phyloP scores from a whole-genome alignment of 2,797 vertebrate genomes.

The Coregonus ussuriensis region DNA sequence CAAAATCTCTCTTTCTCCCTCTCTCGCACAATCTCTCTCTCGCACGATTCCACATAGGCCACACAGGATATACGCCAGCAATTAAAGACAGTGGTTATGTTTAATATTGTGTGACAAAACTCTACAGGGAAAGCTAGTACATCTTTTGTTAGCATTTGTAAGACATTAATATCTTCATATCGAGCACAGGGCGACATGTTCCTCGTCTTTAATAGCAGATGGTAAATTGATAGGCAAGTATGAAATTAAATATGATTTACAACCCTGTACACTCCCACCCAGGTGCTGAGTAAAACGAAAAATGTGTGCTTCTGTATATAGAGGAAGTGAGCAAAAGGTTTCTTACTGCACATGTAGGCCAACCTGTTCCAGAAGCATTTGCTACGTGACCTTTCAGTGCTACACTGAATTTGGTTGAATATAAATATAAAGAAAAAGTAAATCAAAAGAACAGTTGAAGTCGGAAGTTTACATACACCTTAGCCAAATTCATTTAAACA shows the following conservation, averaged over 20 bases:
- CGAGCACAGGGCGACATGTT: constrained; percentile 54
- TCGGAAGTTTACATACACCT: too few species aligned
- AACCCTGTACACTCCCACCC: not conserved
- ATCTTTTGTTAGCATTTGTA: constrained; percentile 67
- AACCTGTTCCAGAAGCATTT: not conserved
- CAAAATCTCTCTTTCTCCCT: not conserved
- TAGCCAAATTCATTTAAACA: too few species aligned
- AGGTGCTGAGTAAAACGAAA: not conserved
- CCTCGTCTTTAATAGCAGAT: not conserved
- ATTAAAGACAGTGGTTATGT: constrained; percentile 68
- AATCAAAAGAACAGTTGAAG: too few species aligned
- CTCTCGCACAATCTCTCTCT: not conserved
- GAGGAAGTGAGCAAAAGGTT: not conserved
- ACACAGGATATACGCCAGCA: constrained; percentile 9
- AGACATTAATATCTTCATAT: constrained; percentile 77
- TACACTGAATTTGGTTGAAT: not conserved
- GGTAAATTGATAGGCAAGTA: not conserved
- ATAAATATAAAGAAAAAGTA: not conserved
- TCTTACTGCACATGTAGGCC: not conserved
- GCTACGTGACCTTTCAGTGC: not conserved
- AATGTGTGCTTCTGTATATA: not conserved
- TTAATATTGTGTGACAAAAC: constrained; percentile 80
- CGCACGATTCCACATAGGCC: not conserved
- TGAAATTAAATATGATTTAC: not conserved
- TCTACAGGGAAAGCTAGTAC: constrained; percentile 76